These are phyloP conservation scores for Zapus hudsonius DNA, from an alignment of 2,113 vertebrate genomes.

Conservation along the genomic window DNA sequence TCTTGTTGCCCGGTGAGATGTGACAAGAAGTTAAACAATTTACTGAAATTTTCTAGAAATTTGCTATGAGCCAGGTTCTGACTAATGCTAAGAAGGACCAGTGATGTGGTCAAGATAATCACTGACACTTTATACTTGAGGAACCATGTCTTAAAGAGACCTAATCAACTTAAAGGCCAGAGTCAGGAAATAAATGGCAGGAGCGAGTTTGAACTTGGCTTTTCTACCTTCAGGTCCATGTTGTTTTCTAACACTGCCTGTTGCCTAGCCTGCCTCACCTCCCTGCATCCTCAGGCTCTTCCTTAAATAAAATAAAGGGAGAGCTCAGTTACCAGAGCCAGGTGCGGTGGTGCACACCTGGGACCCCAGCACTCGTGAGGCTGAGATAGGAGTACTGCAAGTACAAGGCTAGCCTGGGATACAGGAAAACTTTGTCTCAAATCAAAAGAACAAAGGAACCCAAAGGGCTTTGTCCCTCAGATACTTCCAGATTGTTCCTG, in stretches of 20 bases:
- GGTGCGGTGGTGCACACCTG: neutral
- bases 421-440: neutral
- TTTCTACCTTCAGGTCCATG: neutral
- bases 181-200: constrained; percentile 11
- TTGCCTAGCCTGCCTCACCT: neutral
- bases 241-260: neutral
- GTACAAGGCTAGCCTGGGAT: neutral
- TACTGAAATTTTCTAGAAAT: neutral
- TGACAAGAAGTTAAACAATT: neutral
- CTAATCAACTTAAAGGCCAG: neutral
- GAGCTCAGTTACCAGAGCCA: neutral
- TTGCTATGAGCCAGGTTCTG: neutral
- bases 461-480: neutral
- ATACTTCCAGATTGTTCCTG: constrained; percentile 16
- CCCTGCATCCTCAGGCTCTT: neutral
- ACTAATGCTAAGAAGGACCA: neutral
- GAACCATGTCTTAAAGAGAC: constrained; percentile 25
- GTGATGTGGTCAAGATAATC: neutral
- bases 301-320: constrained; percentile 8
- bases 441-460: neutral
- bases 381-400: neutral
- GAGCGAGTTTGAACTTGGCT: neutral
- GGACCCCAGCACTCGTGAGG: neutral
- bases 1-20: neutral
- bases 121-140: neutral